A percentile compares a stretch with the other conserved stretches of the same genome.
phyloP scores from a whole-genome alignment of 1,140 invertebrate genomes.

The Physella acuta region DNA sequence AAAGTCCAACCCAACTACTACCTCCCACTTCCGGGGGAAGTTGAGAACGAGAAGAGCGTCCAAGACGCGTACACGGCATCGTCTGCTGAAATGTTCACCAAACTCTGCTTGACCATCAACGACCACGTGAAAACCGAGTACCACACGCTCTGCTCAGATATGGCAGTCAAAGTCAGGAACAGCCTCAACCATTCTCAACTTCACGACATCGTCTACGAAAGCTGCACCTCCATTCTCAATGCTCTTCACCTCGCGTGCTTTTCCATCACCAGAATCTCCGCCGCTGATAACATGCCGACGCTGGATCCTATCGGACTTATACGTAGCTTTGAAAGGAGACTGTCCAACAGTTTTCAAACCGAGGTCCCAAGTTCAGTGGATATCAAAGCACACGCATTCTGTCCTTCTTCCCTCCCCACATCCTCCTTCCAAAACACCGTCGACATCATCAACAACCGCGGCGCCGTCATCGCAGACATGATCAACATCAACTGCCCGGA shows the following conservation, averaged over 20 bases:
- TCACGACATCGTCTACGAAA: constrained; percentile 24
- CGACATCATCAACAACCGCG: constrained; percentile 3
- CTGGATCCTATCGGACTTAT: not conserved
- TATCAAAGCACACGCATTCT: constrained; percentile 31
- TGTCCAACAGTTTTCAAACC: constrained; percentile 24
- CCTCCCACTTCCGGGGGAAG: constrained; percentile 28
- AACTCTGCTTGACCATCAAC: constrained; percentile 17
- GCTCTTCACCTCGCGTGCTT: constrained; percentile 26
- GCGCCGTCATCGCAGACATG: constrained; percentile 18
- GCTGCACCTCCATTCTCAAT: constrained; percentile 29
- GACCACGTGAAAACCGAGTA: constrained; percentile 21
- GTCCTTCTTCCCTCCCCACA: constrained; percentile 26
- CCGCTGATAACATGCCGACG: constrained; percentile 17
- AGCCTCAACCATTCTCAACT: constrained; percentile 18
- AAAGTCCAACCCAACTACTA: constrained; percentile 26
- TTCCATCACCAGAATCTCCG: constrained; percentile 16
- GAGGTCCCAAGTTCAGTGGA: constrained; percentile 13
- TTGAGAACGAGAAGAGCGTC: constrained; percentile 22
- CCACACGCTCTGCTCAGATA: constrained; percentile 28
- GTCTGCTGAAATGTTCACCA: constrained; percentile 17
- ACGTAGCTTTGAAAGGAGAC: constrained; percentile 1
- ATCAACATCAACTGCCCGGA: constrained; percentile 33
- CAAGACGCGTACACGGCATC: constrained; percentile 20
- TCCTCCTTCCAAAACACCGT: constrained; percentile 28
- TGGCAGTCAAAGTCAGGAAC: constrained; percentile 26